Evolutionary conservation across 2,797 vertebrate species (phyloP).

Genomic region (Thalassophryne amazonica): DNA sequence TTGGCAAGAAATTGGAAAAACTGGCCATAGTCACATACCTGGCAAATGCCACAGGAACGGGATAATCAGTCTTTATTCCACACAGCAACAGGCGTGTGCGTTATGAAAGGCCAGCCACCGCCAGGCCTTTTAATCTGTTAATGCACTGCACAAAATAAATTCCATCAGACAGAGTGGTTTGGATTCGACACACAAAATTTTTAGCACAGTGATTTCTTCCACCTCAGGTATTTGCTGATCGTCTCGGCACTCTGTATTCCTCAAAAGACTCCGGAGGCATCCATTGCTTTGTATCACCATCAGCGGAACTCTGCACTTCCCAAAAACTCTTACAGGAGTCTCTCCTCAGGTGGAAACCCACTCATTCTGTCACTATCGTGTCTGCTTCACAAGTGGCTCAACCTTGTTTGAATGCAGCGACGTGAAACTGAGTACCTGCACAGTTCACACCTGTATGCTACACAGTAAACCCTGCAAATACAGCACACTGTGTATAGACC

Average conservation of each 20-base stretch:
- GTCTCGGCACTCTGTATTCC: conserved; percentile 28
- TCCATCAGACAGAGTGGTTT: conserved; percentile 19
- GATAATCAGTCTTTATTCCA: conserved; percentile 47
- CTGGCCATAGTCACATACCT: conserved; percentile 43
- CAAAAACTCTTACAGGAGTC: conserved; percentile 29
- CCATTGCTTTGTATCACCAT: conserved; percentile 51
- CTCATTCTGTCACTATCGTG: conserved; percentile 5
- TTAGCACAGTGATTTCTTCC: conserved; percentile 15
- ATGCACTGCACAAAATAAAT: conserved; percentile 42
- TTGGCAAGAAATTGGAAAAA: conserved; percentile 44
- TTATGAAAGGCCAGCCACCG: conserved; percentile 20
- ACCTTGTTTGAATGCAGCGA: conserved; percentile 7
- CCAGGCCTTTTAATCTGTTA: conserved; percentile 40
- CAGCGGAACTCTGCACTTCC: conserved; percentile 33
- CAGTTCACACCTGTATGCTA: not conserved
- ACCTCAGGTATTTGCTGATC: conserved; percentile 22
- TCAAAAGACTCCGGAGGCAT: conserved; percentile 39
- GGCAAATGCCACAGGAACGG: conserved; percentile 44
- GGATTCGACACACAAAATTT: conserved; percentile 13
- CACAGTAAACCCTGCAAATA: not conserved
- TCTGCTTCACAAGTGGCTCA: conserved; percentile 10
- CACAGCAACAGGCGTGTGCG: conserved; percentile 30
- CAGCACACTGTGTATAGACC: not conserved
- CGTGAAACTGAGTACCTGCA: not conserved
- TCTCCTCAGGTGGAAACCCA: conserved; percentile 30